phyloP scores from a whole-genome alignment of 1,140 invertebrate species.

The Frieseomelitta varia region DNA sequence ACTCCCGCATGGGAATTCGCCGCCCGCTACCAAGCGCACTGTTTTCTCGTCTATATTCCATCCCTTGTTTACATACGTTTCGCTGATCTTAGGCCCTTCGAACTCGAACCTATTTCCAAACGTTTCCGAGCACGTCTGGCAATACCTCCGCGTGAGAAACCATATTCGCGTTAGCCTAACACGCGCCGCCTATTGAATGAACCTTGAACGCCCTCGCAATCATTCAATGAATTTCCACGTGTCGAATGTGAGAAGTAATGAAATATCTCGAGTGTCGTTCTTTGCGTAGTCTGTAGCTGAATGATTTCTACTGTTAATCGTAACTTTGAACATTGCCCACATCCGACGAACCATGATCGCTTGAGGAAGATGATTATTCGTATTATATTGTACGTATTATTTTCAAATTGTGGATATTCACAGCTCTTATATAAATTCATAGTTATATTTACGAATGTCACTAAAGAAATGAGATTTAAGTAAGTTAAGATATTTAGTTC shows the following conservation, averaged over 20 bases:
- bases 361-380: too few species aligned
- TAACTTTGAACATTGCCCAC: too few species aligned
- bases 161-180: background rate
- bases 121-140: background rate
- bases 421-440: background rate
- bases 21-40: conserved; percentile 31
- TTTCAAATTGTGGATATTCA: background rate
- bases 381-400: background rate
- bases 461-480: too few species aligned
- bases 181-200: background rate
- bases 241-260: too few species aligned
- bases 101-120: conserved; percentile 20
- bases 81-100: conserved; percentile 40
- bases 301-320: too few species aligned
- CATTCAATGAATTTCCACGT: background rate
- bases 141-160: too few species aligned
- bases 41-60: conserved; percentile 54
- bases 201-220: background rate
- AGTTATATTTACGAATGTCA: too few species aligned
- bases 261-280: background rate
- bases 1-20: conserved; percentile 76
- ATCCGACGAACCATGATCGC: too few species aligned
- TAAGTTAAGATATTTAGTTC: background rate
- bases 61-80: conserved; percentile 69
- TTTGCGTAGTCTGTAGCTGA: too few species aligned